Evolutionary conservation across 2,888 invertebrate species (phyloP).

Genomic region (Aethes cnicana): DNA sequence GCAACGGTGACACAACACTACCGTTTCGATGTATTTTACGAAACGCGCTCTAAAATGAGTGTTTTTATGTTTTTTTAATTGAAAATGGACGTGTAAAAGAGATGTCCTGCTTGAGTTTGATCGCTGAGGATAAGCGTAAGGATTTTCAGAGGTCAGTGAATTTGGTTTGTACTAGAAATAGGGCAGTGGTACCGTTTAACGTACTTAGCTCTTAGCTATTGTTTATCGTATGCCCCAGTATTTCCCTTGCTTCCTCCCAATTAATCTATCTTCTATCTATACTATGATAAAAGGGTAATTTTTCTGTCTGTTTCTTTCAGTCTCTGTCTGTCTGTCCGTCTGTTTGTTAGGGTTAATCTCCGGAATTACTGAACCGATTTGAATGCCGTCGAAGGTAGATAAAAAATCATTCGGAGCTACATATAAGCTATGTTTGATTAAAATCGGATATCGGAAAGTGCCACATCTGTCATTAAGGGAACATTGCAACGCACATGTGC

Average conservation of each 20-base stretch:
- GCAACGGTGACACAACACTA: constrained; percentile 58
- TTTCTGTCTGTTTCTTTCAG: too few species aligned
- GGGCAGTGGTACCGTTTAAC: not conserved
- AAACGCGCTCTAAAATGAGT: constrained; percentile 46
- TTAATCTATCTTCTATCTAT: too few species aligned
- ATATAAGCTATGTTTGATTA: too few species aligned
- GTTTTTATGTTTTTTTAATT: constrained; percentile 43
- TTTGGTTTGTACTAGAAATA: constrained; percentile 1
- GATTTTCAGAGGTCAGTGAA: constrained; percentile 52
- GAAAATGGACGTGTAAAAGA: constrained; percentile 57
- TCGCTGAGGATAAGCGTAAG: constrained; percentile 75
- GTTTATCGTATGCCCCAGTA: not conserved
- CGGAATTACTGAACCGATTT: too few species aligned
- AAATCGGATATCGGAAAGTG: too few species aligned
- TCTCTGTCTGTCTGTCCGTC: too few species aligned
- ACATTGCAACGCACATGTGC: too few species aligned
- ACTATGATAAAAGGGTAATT: too few species aligned
- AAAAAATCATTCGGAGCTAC: too few species aligned
- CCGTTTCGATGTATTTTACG: constrained; percentile 42
- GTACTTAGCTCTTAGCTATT: not conserved
- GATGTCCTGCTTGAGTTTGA: constrained; percentile 77
- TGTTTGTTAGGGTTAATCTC: too few species aligned
- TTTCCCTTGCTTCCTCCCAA: not conserved
- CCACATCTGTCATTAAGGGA: too few species aligned
- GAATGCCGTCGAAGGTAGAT: too few species aligned